These are phyloP conservation scores for Pipra filicauda DNA, from an alignment of 2,113 vertebrate species.

Conservation along the genomic window DNA sequence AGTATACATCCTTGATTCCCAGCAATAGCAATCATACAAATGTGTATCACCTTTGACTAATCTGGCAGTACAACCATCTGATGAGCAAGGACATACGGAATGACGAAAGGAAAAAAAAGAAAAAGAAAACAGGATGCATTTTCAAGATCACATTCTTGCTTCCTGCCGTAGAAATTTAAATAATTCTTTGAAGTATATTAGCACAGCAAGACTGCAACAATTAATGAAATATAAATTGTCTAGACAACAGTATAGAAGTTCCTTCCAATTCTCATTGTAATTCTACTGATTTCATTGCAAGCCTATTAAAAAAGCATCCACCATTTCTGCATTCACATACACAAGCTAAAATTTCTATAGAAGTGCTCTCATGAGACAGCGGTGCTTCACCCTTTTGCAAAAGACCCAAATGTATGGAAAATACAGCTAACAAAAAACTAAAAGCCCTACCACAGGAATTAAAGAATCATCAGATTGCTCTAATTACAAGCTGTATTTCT, in stretches of 20 bases:
- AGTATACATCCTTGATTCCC: constrained; percentile 3
- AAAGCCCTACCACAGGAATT: neutral
- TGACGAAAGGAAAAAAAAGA: neutral
- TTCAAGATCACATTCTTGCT: neutral
- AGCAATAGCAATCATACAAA: neutral
- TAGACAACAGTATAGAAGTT: neutral
- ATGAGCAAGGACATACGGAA: constrained; percentile 43
- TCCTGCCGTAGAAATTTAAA: neutral
- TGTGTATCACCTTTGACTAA: neutral
- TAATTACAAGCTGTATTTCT: constrained; percentile 2
- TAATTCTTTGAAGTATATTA: neutral
- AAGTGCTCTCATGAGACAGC: neutral
- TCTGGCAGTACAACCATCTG: constrained; percentile 2
- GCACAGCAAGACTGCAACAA: neutral
- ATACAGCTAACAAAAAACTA: neutral
- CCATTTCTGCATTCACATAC: neutral
- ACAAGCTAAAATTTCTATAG: neutral
- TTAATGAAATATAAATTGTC: neutral
- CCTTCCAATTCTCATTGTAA: neutral
- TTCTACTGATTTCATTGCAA: neutral
- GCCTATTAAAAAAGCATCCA: neutral
- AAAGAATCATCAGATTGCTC: neutral
- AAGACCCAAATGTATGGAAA: neutral
- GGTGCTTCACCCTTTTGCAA: neutral
- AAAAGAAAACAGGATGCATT: neutral